Evolutionary conservation across 1,140 invertebrate species (phyloP).

Genomic region (Rhizoglyphus robini): DNA sequence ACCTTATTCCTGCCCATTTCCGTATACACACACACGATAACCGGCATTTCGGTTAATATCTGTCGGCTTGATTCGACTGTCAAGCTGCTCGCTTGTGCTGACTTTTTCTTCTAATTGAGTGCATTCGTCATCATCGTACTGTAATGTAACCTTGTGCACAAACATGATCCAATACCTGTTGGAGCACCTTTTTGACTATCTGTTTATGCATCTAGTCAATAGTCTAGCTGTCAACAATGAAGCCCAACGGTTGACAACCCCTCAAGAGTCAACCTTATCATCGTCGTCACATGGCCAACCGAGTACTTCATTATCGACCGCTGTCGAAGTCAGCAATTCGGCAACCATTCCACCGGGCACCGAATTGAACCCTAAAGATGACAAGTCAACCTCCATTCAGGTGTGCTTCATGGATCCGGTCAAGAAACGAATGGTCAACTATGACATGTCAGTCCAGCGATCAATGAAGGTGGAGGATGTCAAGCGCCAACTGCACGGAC

Average conservation of each 20-base stretch:
- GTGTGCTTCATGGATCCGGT: background rate
- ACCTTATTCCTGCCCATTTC: no score
- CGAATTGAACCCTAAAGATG: no score
- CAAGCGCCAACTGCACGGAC: background rate
- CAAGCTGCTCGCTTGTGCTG: no score
- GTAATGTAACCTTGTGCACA: no score
- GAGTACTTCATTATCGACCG: background rate
- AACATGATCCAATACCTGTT: background rate
- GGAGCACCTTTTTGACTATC: background rate
- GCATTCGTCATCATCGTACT: background rate
- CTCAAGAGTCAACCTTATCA: background rate
- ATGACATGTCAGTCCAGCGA: background rate
- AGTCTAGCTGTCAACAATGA: background rate
- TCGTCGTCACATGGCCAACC: background rate
- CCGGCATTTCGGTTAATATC: no score
- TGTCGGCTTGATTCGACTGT: no score
- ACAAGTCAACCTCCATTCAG: no score
- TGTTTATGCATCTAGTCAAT: background rate
- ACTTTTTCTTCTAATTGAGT: no score
- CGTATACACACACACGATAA: no score
- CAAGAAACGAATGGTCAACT: background rate
- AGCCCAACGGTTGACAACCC: no score
- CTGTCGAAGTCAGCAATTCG: no score
- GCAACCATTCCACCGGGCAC: no score
- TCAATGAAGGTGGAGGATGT: constrained; percentile 4